These are phyloP conservation scores for Drosophila siamana DNA, from an alignment of 2,888 invertebrate species.

Conservation along the genomic window DNA sequence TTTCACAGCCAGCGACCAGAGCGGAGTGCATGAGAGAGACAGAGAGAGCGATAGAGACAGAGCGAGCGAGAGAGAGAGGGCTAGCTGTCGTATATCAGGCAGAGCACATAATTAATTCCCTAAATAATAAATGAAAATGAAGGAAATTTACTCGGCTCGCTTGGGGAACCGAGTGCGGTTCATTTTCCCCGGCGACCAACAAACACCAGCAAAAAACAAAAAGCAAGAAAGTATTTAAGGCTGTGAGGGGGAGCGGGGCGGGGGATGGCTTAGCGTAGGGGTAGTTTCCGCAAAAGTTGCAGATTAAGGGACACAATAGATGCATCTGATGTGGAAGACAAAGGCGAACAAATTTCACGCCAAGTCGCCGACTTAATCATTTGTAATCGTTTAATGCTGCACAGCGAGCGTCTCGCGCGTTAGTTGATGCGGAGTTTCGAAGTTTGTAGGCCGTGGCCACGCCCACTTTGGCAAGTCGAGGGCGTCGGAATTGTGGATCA, in stretches of 20 bases:
- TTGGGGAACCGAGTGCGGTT: slow-evolving; percentile 55
- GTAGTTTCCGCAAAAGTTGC: slow-evolving; percentile 14
- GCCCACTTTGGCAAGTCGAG: slow-evolving; percentile 16
- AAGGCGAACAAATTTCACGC: slow-evolving; percentile 58
- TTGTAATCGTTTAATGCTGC: slow-evolving; percentile 76
- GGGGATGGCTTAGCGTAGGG: background rate
- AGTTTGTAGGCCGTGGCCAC: slow-evolving; percentile 12
- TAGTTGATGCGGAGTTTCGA: slow-evolving; percentile 10
- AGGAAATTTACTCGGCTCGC: slow-evolving; percentile 45
- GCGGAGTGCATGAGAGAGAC: slow-evolving; percentile 8
- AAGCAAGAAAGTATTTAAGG: background rate
- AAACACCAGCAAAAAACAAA: background rate
- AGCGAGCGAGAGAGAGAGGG: background rate
- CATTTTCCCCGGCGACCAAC: slow-evolving; percentile 56
- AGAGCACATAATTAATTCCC: slow-evolving; percentile 65
- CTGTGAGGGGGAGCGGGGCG: too few relatives aligned
- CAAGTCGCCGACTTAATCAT: slow-evolving; percentile 70
- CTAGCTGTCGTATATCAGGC: slow-evolving; percentile 21
- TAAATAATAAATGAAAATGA: slow-evolving; percentile 67
- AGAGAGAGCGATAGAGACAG: background rate
- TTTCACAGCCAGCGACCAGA: slow-evolving; percentile 57
- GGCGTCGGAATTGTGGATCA: slow-evolving; percentile 21
- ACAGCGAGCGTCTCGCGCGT: too few relatives aligned
- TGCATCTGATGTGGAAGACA: slow-evolving; percentile 50
- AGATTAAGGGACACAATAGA: slow-evolving; percentile 15